Conservation (phyloP, 2,113 vertebrate genomes). For the Varanus salvator region DNA sequence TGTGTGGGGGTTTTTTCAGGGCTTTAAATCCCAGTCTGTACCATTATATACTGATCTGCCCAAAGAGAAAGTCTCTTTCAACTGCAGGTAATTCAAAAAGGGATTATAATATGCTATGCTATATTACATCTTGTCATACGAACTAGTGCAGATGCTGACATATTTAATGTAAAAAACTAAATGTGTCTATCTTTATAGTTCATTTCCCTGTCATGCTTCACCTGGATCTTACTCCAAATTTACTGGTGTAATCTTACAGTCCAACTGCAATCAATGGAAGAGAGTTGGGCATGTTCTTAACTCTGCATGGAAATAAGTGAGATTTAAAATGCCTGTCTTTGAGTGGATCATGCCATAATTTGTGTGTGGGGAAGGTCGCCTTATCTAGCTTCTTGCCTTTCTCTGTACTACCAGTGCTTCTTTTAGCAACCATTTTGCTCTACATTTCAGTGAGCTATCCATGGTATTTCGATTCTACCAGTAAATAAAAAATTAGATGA, state of each 20-base stretch:
- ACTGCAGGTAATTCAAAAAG: fast-evolving
- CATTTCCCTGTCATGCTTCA: neutral
- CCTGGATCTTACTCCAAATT: neutral
- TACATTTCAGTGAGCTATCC: neutral
- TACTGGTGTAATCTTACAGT: neutral
- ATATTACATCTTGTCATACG: neutral
- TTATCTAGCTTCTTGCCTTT: neutral
- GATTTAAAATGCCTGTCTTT: neutral
- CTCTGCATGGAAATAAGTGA: neutral
- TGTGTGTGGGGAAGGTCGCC: neutral
- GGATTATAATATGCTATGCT: neutral
- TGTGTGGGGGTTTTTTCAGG: neutral
- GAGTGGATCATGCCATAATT: neutral
- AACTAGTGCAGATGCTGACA: neutral
- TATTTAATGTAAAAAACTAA: neutral
- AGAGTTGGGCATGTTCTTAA: neutral
- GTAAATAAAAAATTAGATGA: neutral
- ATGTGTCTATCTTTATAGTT: neutral
- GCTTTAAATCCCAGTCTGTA: constrained; percentile 37
- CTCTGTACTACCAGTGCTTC: neutral
- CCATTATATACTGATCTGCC: neutral
- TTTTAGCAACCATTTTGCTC: neutral
- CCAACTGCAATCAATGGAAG: neutral
- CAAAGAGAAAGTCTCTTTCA: neutral
- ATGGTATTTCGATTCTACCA: neutral